These are phyloP conservation scores for Amia ocellicauda DNA, from an alignment of 2,113 vertebrate species.

Conservation along the genomic window DNA sequence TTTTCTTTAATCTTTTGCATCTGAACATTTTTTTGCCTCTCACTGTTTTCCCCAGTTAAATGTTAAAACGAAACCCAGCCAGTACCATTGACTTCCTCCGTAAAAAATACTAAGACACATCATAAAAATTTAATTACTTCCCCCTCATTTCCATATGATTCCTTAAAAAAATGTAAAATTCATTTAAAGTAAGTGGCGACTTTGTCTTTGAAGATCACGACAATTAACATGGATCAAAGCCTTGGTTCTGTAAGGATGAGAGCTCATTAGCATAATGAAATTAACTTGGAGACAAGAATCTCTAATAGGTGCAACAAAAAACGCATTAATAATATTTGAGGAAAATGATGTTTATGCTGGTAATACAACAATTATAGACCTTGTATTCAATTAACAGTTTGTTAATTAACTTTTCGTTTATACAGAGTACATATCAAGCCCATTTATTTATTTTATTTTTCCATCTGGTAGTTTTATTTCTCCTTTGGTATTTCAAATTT, in stretches of 20 bases:
- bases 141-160: constrained; percentile 98
- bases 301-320: constrained; percentile 99
- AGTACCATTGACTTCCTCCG: constrained; percentile 80
- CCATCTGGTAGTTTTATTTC: constrained; percentile 26
- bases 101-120: constrained; percentile 95
- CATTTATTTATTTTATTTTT: constrained; percentile 38
- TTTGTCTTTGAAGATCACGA: constrained; percentile 99
- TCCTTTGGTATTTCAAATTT: constrained; percentile 19
- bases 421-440: constrained; percentile 59
- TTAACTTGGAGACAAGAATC: constrained; percentile 99
- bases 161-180: constrained; percentile 98
- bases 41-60: constrained; percentile 86
- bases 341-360: constrained; percentile 94
- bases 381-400: constrained; percentile 97
- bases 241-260: constrained; percentile 95
- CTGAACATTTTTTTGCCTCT: constrained; percentile 85
- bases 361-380: constrained; percentile 95
- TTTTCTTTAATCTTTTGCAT: constrained; percentile 98
- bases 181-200: constrained; percentile 99
- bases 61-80: constrained; percentile 86
- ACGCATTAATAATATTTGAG: constrained; percentile 98
- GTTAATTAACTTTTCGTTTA: constrained; percentile 91
- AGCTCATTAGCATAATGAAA: constrained; percentile 99
- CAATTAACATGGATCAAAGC: constrained; percentile 99
- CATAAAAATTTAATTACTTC: constrained; percentile 99